These are phyloP conservation scores for Zaprionus tsacasi DNA, from an alignment of 1,140 invertebrate genomes.

Conservation along the genomic window DNA sequence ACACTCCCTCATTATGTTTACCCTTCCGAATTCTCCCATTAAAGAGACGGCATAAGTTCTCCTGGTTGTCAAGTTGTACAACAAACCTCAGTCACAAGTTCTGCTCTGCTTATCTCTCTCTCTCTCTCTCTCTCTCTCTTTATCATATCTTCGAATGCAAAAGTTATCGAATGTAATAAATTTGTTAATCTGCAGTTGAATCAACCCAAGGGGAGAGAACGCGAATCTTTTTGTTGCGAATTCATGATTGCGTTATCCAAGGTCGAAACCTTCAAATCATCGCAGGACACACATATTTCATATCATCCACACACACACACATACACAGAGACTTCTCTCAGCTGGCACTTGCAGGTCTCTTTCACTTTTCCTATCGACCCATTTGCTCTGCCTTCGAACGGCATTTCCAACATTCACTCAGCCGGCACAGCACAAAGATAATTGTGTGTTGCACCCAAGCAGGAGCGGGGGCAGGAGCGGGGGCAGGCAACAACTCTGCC, in stretches of 20 bases:
- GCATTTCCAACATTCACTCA: conserved; percentile 1
- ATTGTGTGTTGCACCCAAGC: conserved; percentile 41
- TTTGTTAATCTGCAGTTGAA: neutral
- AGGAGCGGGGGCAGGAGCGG: conserved; percentile 12
- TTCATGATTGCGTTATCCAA: conserved; percentile 1
- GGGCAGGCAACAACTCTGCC: conserved; percentile 24
- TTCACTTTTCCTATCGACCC: conserved; percentile 4
- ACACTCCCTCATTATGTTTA: neutral
- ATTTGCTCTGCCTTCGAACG: neutral
- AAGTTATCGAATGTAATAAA: no score
- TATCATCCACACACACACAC: neutral
- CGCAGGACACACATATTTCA: conserved; percentile 1
- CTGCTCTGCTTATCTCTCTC: neutral
- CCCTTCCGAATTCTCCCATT: neutral
- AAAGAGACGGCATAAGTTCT: neutral
- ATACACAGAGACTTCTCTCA: neutral
- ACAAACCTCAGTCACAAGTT: neutral
- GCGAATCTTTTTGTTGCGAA: neutral
- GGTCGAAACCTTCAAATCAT: neutral
- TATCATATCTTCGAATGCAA: no score
- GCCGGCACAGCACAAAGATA: conserved; percentile 20
- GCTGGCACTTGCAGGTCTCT: conserved; percentile 1
- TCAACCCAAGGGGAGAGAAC: neutral
- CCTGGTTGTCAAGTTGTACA: neutral
- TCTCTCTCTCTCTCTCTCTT: no score